Evolutionary conservation across 2,797 vertebrate genomes (phyloP).

Genomic region (Sphenodon punctatus): DNA sequence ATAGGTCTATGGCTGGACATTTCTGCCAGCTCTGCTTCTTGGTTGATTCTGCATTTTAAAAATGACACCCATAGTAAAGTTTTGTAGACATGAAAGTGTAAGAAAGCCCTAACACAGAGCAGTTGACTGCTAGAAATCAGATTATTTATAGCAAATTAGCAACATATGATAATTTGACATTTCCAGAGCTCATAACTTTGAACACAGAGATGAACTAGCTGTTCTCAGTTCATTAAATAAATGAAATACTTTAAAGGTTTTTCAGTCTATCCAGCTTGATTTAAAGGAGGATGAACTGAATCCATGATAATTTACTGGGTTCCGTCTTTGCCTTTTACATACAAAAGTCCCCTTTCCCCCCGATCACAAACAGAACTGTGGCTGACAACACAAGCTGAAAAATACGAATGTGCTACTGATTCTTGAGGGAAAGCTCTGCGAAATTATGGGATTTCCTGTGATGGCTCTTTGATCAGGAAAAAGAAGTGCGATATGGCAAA

Average conservation of each 20-base stretch:
- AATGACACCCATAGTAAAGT: neutral
- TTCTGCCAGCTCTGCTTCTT: neutral
- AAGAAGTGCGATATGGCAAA: neutral
- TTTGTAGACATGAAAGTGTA: constrained; percentile 57
- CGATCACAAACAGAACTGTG: constrained; percentile 39
- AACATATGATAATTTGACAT: constrained; percentile 54
- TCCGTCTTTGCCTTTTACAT: constrained; percentile 2
- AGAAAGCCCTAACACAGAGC: constrained; percentile 40
- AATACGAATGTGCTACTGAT: constrained; percentile 22
- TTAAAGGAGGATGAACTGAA: constrained; percentile 31
- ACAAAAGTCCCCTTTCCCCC: constrained; percentile 5
- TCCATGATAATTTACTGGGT: constrained; percentile 1
- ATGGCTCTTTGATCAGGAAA: constrained; percentile 33
- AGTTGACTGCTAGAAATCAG: constrained; percentile 54
- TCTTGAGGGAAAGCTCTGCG: neutral
- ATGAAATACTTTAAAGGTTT: constrained; percentile 29
- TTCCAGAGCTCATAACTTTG: constrained; percentile 44
- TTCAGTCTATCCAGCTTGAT: neutral
- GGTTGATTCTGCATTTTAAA: constrained; percentile 29
- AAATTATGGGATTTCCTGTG: constrained; percentile 45
- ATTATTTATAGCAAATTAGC: constrained; percentile 44
- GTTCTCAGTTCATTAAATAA: constrained; percentile 13
- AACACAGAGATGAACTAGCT: constrained; percentile 29
- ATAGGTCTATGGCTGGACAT: neutral
- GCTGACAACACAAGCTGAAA: constrained; percentile 50